Percentiles rank a stretch among this genome's conserved stretches.
phyloP scores from a whole-genome alignment of 1,140 invertebrate species.

The Cherax destructor region DNA sequence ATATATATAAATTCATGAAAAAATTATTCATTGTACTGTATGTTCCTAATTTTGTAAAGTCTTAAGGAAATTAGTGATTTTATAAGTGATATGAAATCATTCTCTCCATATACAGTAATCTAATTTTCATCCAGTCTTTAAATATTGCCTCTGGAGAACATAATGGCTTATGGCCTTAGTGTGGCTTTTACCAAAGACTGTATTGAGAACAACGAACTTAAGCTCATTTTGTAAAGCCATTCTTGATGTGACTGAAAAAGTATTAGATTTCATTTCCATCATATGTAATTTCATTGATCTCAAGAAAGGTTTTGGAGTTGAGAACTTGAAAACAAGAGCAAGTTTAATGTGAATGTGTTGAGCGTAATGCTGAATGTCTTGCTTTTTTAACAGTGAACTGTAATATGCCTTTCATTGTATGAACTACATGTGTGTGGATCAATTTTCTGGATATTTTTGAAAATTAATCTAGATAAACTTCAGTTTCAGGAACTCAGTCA shows the following conservation, averaged over 20 bases:
- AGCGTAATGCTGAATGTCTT: background rate
- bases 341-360: conserved; percentile 1
- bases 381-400: background rate
- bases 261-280: too few species aligned
- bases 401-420: background rate
- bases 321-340: background rate
- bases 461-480: background rate
- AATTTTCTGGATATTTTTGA: background rate
- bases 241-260: background rate
- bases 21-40: conserved; percentile 27
- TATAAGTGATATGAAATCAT: conserved; percentile 29
- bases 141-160: conserved; percentile 25
- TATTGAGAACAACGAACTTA: conserved; percentile 38
- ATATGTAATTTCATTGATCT: background rate
- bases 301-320: background rate
- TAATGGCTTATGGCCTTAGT: background rate
- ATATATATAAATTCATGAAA: background rate
- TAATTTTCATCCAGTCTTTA: conserved; percentile 40
- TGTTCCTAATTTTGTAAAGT: conserved; percentile 65
- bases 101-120: background rate
- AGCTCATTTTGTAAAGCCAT: conserved; percentile 17
- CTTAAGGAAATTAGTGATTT: conserved; percentile 36
- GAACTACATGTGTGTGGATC: background rate
- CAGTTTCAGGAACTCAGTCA: background rate
- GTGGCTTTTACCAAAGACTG: conserved; percentile 64